Base-by-base conservation (phyloP, 1,140 invertebrate genomes). In the Adoxophyes honmai region DNA sequence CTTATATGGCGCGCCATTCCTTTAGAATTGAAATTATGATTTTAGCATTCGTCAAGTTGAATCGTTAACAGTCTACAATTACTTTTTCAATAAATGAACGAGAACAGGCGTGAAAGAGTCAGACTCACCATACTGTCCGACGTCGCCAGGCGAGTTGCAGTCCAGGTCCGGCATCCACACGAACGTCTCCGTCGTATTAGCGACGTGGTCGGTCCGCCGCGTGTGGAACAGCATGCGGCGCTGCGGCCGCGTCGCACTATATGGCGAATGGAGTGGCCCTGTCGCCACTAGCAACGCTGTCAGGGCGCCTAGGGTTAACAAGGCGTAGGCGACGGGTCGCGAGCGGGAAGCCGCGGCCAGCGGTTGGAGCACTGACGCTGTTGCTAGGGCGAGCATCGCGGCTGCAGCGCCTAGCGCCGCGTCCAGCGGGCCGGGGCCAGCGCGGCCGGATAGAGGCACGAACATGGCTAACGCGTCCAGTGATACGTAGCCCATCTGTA, bases 361-460 rank as follows among this genome's bases (percentile, higher is more conserved):
- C 34, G n/a, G 8, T 2, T 1, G 8, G 1, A 9, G 8, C 8
- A 1, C 1, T 9, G 34, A 3, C 3, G 3, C 34, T 9, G 34
- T 9, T 9, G 34, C 34, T 9, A 36, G 34, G 3, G 34, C 34
- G 3, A 11, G 34, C 21, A 6, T 9, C 34, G 34, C 34, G 3
- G 34, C 34, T 9, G 13, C 4, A 1, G 37, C 37, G 13, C 11
- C 6, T 13, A 38, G 37, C 37, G 7, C 11, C 14, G 37, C 93
- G 70, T 90, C 94, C 89, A 69, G 91, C 82, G 68, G 92, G 18
- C 93, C 90, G 8, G 80, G 62, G 28, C 96, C 96, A 33, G 92
- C 90, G 69, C 96, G 91, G 38, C 96, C 96, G 94, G 96, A 95
- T 60, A 97, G 93, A 1, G 96, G 96, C 60, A 97, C 93, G 74